A percentile compares a stretch with the other conserved stretches of the same genome.
Evolutionary conservation across 2,888 invertebrate genomes (phyloP).

Genomic region (Lochmaea crataegi): DNA sequence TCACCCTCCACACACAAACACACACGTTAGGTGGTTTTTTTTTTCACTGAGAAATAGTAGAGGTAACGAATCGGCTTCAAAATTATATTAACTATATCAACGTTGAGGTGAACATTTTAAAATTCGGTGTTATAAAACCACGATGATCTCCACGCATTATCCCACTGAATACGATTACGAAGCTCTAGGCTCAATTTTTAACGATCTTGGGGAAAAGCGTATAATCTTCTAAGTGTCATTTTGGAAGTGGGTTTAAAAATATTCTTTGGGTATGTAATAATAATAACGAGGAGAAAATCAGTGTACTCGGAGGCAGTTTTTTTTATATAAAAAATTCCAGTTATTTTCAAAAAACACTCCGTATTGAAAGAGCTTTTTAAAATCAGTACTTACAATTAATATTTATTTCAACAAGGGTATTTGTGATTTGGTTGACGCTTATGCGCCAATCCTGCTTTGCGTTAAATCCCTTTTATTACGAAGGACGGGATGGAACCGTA

Average conservation of each 20-base stretch:
- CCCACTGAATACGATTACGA: background rate
- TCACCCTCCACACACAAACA: background rate
- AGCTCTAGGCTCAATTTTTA: background rate
- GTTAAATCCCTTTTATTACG: background rate
- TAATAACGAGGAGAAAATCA: too few species aligned
- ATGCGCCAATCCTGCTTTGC: background rate
- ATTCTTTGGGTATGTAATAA: background rate
- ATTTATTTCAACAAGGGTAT: background rate
- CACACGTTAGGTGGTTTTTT: conserved; percentile 9
- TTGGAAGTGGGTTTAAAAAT: background rate
- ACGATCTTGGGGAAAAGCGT: background rate
- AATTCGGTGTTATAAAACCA: background rate
- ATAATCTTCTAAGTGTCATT: background rate
- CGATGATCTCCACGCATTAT: background rate
- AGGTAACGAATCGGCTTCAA: background rate
- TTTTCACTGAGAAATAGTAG: background rate
- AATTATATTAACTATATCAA: conserved; percentile 1
- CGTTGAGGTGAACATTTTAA: background rate
- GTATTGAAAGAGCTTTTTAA: too few species aligned
- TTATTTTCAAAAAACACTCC: too few species aligned
- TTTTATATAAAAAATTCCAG: too few species aligned
- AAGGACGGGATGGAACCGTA: conserved; percentile 11
- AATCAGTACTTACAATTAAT: background rate
- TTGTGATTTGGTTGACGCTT: background rate
- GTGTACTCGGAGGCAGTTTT: too few species aligned